These are phyloP conservation scores for Brachionus sp. DNA, from an alignment of 1,140 invertebrate genomes.

Conservation along the genomic window DNA sequence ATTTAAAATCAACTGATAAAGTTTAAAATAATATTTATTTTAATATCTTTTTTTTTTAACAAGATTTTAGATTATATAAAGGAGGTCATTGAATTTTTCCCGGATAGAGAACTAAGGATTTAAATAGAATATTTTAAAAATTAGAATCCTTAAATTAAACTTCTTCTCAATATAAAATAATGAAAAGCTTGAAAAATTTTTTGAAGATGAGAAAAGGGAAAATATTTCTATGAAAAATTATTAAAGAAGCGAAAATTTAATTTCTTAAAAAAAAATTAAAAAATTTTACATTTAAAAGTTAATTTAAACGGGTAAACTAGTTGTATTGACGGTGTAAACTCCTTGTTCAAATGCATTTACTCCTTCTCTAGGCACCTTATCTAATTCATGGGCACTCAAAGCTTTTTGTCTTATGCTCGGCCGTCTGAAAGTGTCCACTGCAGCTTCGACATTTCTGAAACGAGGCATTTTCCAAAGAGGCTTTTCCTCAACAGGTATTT, in stretches of 20 bases:
- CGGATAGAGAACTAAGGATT: too few relatives aligned
- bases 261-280: not conserved
- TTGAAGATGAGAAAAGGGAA: not conserved
- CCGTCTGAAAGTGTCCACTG: conserved; percentile 33
- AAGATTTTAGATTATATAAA: too few relatives aligned
- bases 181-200: not conserved
- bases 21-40: too few relatives aligned
- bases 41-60: too few relatives aligned
- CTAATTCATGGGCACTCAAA: conserved; percentile 22
- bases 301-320: conserved; percentile 31
- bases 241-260: not conserved
- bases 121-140: too few relatives aligned
- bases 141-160: too few relatives aligned
- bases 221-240: not conserved
- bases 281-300: not conserved
- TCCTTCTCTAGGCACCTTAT: conserved; percentile 36
- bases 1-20: too few relatives aligned
- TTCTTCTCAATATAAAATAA: too few relatives aligned
- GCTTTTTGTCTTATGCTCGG: not conserved
- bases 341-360: conserved; percentile 35
- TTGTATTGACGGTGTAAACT: conserved; percentile 35
- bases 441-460: conserved; percentile 22
- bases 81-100: too few relatives aligned
- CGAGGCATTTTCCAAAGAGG: conserved; percentile 44
- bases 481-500: conserved; percentile 45